These are phyloP conservation scores for Falco berigora DNA, from an alignment of 2,797 vertebrate genomes.

Conservation along the genomic window DNA sequence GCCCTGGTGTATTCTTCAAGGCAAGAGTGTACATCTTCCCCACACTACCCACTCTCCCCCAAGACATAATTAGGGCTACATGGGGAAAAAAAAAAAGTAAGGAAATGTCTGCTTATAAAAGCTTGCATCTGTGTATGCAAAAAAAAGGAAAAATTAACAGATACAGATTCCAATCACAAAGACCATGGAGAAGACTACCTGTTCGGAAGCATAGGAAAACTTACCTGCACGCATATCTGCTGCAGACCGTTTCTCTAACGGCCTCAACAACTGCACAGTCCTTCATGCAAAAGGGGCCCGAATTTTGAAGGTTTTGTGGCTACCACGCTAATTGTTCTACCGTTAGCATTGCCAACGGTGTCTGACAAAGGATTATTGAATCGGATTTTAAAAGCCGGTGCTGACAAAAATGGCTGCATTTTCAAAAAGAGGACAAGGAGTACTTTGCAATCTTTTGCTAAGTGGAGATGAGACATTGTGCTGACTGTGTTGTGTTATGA, in stretches of 20 bases:
- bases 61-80: not conserved
- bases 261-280: not conserved
- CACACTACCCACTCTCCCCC: not conserved
- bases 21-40: not conserved
- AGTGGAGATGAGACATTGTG: conserved; percentile 82
- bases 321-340: not conserved
- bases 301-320: not conserved
- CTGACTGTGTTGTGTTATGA: conserved; percentile 78
- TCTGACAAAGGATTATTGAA: not conserved
- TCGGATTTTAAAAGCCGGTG: not conserved
- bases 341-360: not conserved
- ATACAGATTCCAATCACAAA: not conserved
- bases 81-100: not conserved
- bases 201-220: not conserved
- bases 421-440: conserved; percentile 27
- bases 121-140: not conserved
- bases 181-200: not conserved
- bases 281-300: not conserved
- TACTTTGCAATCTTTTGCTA: conserved; percentile 35
- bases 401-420: conserved; percentile 71
- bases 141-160: not conserved
- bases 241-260: not conserved
- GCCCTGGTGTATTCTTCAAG: not conserved
- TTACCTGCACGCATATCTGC: conserved; percentile 26
- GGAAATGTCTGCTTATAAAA: not conserved